phyloP scores from a whole-genome alignment of 2,113 vertebrate genomes.

The Centrocercus urophasianus region DNA sequence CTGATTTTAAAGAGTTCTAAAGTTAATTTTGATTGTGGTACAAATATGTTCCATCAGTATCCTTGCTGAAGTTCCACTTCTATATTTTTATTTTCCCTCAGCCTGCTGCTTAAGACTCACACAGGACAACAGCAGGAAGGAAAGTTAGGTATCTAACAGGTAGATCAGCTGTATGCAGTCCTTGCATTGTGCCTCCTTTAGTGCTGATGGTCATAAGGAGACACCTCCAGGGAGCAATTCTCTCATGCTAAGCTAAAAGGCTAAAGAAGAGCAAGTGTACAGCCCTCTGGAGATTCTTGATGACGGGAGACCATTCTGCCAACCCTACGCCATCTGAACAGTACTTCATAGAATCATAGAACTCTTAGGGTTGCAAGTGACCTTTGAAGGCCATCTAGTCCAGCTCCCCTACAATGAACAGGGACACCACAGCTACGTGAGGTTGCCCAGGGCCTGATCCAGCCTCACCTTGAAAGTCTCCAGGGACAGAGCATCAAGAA shows the following conservation, averaged over 20 bases:
- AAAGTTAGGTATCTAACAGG: background rate
- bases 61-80: background rate
- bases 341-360: background rate
- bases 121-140: rapidly evolving
- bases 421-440: too few relatives aligned
- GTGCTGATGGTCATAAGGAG: background rate
- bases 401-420: too few relatives aligned
- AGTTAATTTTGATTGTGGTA: background rate
- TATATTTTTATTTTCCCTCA: background rate
- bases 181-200: background rate
- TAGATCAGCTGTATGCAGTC: background rate
- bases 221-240: background rate
- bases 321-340: background rate
- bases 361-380: too few relatives aligned
- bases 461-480: too few relatives aligned
- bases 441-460: too few relatives aligned
- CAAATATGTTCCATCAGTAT: background rate
- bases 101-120: background rate
- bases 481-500: too few relatives aligned
- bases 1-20: background rate
- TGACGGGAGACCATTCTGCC: background rate
- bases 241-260: background rate
- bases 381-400: too few relatives aligned
- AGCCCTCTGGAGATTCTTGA: background rate
- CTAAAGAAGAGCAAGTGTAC: background rate